Evolutionary conservation across 2,888 invertebrate species (phyloP).

Genomic region (Amphiduros pacificus): DNA sequence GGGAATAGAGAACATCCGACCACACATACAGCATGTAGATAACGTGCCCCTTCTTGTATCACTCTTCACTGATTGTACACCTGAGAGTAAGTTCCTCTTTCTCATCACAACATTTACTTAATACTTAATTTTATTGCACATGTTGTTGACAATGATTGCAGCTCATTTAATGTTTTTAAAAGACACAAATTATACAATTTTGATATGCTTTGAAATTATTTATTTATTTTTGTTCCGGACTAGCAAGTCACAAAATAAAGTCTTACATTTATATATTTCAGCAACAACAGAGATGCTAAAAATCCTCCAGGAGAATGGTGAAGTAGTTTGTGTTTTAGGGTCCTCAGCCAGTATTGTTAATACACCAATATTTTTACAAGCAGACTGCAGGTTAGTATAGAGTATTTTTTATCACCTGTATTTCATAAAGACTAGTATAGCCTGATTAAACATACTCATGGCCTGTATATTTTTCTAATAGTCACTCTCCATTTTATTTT

Average conservation of each 20-base stretch:
- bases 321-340: slow-evolving; percentile 90
- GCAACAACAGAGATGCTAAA: slow-evolving; percentile 84
- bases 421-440: neutral
- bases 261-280: slow-evolving; percentile 30
- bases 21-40: slow-evolving; percentile 92
- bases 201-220: too few species aligned
- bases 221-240: too few species aligned
- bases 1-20: slow-evolving; percentile 94
- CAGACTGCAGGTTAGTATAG: slow-evolving; percentile 66
- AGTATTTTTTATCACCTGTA: neutral
- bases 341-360: slow-evolving; percentile 89
- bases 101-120: neutral
- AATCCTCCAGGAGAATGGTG: slow-evolving; percentile 95
- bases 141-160: neutral
- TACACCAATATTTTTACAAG: slow-evolving; percentile 89
- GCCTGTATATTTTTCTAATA: too few species aligned
- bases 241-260: too few species aligned
- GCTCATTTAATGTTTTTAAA: neutral
- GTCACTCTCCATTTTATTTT: too few species aligned
- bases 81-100: slow-evolving; percentile 62
- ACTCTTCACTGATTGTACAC: slow-evolving; percentile 94
- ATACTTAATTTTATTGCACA: neutral
- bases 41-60: slow-evolving; percentile 97
- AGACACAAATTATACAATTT: neutral
- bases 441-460: too few species aligned